Evolutionary conservation across 2,888 invertebrate species (phyloP), one percentile per base, ranked within the genome.

Genomic region (Sicus ferrugineus): DNA sequence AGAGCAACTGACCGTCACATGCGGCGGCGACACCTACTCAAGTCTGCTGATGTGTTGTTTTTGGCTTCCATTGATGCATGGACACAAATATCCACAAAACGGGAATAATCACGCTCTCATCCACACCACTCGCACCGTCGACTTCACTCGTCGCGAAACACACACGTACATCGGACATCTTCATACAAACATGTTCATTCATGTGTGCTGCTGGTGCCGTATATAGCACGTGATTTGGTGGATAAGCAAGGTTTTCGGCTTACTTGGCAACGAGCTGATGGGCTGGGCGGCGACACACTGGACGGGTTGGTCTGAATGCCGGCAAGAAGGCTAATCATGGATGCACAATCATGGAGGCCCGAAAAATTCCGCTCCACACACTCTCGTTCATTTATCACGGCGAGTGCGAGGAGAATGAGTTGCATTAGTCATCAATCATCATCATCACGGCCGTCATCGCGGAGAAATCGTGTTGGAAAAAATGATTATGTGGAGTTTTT

Each of bases 361-460:
- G n/a, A 42, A 42, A 42, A 42, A 9, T 16, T 42, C 42, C 42
- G 16, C n/a, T n/a, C n/a, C n/a, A n/a, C n/a, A n/a, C n/a, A n/a
- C n/a, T n/a, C n/a, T n/a, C n/a, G n/a, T n/a, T n/a, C 42, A 42
- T 42, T 14, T 16, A 42, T 9, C 42, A 42, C 42, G 14, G 42
- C 4, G 42, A 42, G 42, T n/a, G n/a, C n/a, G n/a, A n/a, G n/a
- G 19, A 38, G 16, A 54, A 54, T 54, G 28, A 26, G 28, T 28
- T 28, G 54, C 16, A 54, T 54, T 26, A 7, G 54, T 54, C 54
- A 54, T 54, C 54, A 54, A 54, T 54, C 54, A 54, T 54, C 26
- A 54, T 28, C 54, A 54, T 54, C 54, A 16, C 21, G 54, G 28
- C 21, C 28, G 54, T 54, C 54, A 7, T 28, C 54, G 28, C 16